Evolutionary conservation across 2,888 invertebrate genomes (phyloP).

Genomic region (Drosophila mercatorum): DNA sequence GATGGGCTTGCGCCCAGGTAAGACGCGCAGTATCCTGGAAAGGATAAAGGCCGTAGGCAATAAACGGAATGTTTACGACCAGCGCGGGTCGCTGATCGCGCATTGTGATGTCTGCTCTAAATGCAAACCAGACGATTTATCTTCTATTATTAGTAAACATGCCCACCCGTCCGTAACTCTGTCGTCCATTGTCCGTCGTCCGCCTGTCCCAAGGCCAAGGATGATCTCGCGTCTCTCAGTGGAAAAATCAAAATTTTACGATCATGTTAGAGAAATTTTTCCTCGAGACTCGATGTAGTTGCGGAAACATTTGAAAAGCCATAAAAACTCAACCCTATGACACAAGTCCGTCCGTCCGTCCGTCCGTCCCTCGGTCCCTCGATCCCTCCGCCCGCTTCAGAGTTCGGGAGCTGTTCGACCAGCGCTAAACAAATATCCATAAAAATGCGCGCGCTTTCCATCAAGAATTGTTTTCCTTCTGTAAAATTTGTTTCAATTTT

Average conservation of each 20-base stretch:
- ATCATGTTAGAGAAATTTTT: conserved; percentile 43
- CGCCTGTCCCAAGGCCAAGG: conserved; percentile 73
- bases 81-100: conserved; percentile 63
- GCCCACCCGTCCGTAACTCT: conserved; percentile 30
- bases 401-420: conserved; percentile 28
- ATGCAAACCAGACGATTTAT: conserved; percentile 81
- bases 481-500: conserved; percentile 72
- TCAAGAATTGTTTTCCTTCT: conserved; percentile 62
- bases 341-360: conserved; percentile 2
- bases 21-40: conserved; percentile 29
- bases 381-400: neutral
- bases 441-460: conserved; percentile 63
- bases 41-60: conserved; percentile 65
- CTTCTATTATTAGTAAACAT: conserved; percentile 76
- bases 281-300: conserved; percentile 35
- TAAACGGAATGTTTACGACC: conserved; percentile 64
- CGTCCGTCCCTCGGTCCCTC: neutral
- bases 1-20: conserved; percentile 54
- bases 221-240: conserved; percentile 52
- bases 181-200: neutral
- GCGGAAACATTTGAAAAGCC: conserved; percentile 80
- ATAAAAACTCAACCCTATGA: conserved; percentile 75
- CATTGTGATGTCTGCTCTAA: conserved; percentile 79
- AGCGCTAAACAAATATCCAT: conserved; percentile 72
- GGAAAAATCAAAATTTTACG: conserved; percentile 77